Percentiles rank a stretch among this genome's conserved stretches.
phyloP scores from a whole-genome alignment of 92 coral and sea anemone species.

The Parazoanthus darwini region DNA sequence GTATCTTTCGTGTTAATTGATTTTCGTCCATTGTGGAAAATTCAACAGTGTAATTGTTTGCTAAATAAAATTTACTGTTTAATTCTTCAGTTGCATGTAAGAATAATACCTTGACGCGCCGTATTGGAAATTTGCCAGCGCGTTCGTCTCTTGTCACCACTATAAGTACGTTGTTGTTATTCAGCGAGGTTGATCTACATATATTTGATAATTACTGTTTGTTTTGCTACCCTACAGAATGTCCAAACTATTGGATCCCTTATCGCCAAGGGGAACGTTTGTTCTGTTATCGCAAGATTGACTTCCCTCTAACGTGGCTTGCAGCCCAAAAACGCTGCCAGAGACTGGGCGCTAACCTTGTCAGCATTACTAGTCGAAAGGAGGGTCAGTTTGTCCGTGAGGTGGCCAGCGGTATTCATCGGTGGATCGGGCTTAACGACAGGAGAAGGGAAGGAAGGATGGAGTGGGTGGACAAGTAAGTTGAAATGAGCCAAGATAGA shows the following conservation, averaged over 20 bases:
- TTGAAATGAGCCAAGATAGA: not conserved
- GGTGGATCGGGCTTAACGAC: slow-evolving; percentile 29
- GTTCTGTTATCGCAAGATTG: not conserved
- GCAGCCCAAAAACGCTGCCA: not conserved
- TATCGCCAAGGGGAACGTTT: not conserved
- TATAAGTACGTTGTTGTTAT: no score
- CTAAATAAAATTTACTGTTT: no score
- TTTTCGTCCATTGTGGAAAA: no score
- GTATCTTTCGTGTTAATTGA: no score
- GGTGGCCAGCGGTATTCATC: not conserved
- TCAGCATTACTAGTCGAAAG: slow-evolving; percentile 20
- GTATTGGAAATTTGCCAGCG: no score
- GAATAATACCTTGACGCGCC: no score
- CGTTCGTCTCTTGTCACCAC: no score
- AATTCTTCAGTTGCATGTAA: no score
- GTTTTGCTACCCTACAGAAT: not conserved
- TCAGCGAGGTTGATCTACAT: no score
- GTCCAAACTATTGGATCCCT: slow-evolving; percentile 17
- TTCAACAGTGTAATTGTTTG: no score
- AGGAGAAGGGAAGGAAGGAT: slow-evolving; percentile 18
- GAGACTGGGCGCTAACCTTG: slow-evolving; percentile 26
- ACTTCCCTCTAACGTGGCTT: not conserved
- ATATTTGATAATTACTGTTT: no score
- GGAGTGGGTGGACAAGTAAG: slow-evolving; percentile 35
- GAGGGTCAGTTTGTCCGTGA: slow-evolving; percentile 1